Conservation (phyloP, 2,888 invertebrate genomes). For the Hemaris fuciformis region DNA sequence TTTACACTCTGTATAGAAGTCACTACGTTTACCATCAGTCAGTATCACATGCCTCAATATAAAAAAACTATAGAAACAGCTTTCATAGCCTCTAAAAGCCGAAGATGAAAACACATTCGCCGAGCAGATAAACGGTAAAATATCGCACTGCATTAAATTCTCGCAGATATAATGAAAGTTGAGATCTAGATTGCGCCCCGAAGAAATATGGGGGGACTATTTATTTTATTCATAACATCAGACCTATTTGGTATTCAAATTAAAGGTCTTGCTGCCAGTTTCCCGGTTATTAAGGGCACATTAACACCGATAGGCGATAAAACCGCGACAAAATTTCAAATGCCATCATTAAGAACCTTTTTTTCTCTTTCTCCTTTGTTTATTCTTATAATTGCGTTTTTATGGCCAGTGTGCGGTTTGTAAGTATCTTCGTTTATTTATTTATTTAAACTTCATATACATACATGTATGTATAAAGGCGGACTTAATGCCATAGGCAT, state of each 20-base stretch:
- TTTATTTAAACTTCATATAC: not conserved
- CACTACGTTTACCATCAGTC: too few species aligned
- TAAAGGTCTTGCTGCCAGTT: slow-evolving; percentile 3
- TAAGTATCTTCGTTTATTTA: not conserved
- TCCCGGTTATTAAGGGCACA: slow-evolving; percentile 59
- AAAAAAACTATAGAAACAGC: not conserved
- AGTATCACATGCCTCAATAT: not conserved
- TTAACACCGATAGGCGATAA: slow-evolving; percentile 59
- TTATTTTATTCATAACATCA: slow-evolving; percentile 11
- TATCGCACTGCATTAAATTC: not conserved
- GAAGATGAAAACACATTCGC: not conserved
- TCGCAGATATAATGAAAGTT: not conserved
- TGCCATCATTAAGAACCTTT: slow-evolving; percentile 55
- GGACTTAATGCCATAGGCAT: too few species aligned
- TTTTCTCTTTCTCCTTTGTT: slow-evolving; percentile 42
- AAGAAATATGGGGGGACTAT: slow-evolving; percentile 14
- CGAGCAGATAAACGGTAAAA: not conserved
- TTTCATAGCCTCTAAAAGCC: not conserved
- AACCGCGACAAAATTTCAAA: slow-evolving; percentile 65
- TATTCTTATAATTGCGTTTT: slow-evolving; percentile 75
- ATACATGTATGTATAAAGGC: too few species aligned
- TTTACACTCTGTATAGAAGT: too few species aligned
- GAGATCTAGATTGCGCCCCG: slow-evolving; percentile 8
- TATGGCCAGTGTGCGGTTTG: slow-evolving; percentile 42
- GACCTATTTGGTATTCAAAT: slow-evolving; percentile 52